Conservation (phyloP, 30 jellyfish, hydroid and myxozoan species). For the Aurelia aurita region DNA sequence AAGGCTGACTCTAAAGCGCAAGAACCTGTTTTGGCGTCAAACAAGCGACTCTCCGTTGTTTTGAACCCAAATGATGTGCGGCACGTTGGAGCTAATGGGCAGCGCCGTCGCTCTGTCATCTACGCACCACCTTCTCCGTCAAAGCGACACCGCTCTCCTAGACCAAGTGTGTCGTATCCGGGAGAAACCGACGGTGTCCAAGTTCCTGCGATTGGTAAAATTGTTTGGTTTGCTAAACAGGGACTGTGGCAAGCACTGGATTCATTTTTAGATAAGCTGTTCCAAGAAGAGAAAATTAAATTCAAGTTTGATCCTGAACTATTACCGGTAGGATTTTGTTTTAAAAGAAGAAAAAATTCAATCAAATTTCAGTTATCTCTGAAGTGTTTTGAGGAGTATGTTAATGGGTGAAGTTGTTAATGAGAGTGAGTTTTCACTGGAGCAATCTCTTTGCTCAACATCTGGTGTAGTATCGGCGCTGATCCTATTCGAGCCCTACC, state of each 20-base stretch:
- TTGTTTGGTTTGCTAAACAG: constrained; percentile 69
- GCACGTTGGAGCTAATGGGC: neutral
- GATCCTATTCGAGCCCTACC: no score
- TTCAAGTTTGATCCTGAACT: constrained; percentile 47
- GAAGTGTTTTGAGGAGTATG: neutral
- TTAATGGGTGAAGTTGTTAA: no score
- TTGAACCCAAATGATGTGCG: constrained; percentile 14
- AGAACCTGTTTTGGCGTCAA: neutral
- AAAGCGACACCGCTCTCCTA: constrained; percentile 17
- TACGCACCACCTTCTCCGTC: neutral
- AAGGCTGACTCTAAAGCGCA: no score
- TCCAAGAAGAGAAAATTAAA: constrained; percentile 26
- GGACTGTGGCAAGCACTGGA: constrained; percentile 72
- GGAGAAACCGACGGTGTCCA: constrained; percentile 45
- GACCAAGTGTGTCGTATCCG: constrained; percentile 17
- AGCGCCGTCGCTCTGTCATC: constrained; percentile 20
- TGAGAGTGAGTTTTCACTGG: no score
- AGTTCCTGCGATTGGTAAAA: constrained; percentile 53
- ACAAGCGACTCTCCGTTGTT: constrained; percentile 2
- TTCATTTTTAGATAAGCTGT: constrained; percentile 39
- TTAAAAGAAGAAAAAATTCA: neutral
- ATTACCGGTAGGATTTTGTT: constrained; percentile 49
- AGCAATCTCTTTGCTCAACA: no score
- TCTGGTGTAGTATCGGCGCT: no score
- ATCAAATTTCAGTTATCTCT: neutral